These are phyloP conservation scores for Drosophila leonis DNA, from an alignment of 2,888 invertebrate genomes.

Conservation along the genomic window DNA sequence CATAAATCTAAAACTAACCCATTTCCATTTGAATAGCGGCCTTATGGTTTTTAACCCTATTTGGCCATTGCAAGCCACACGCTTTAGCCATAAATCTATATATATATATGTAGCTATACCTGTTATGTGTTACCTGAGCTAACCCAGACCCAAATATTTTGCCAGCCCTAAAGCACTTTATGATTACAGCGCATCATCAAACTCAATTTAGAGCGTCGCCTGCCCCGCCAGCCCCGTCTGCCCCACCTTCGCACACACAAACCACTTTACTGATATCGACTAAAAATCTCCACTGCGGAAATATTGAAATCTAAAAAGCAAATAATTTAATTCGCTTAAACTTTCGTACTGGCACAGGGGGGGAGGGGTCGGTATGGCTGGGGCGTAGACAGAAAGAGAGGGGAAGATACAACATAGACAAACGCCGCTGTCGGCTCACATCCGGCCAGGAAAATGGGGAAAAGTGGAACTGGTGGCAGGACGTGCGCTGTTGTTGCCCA, in stretches of 20 bases:
- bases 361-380: neutral
- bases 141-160: slow-evolving; percentile 37
- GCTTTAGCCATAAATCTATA: slow-evolving; percentile 28
- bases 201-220: slow-evolving; percentile 65
- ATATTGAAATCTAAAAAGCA: slow-evolving; percentile 82
- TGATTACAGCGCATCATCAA: slow-evolving; percentile 79
- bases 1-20: neutral
- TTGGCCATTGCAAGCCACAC: slow-evolving; percentile 9
- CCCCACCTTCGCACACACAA: slow-evolving; percentile 6
- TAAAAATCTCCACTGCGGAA: slow-evolving; percentile 77
- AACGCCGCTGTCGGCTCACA: slow-evolving; percentile 69
- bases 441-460: slow-evolving; percentile 51
- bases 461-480: slow-evolving; percentile 39
- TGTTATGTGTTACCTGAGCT: slow-evolving; percentile 43
- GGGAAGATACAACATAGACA: slow-evolving; percentile 66
- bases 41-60: slow-evolving; percentile 3
- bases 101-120: slow-evolving; percentile 8
- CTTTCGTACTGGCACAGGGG: slow-evolving; percentile 53
- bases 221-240: slow-evolving; percentile 8
- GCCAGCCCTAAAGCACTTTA: slow-evolving; percentile 71
- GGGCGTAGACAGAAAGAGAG: slow-evolving; percentile 19
- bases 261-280: slow-evolving; percentile 71
- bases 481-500: slow-evolving; percentile 54
- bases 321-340: slow-evolving; percentile 82
- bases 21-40: neutral